Base-by-base conservation (phyloP, 2,797 vertebrate species). In the Cossypha dichroa region DNA sequence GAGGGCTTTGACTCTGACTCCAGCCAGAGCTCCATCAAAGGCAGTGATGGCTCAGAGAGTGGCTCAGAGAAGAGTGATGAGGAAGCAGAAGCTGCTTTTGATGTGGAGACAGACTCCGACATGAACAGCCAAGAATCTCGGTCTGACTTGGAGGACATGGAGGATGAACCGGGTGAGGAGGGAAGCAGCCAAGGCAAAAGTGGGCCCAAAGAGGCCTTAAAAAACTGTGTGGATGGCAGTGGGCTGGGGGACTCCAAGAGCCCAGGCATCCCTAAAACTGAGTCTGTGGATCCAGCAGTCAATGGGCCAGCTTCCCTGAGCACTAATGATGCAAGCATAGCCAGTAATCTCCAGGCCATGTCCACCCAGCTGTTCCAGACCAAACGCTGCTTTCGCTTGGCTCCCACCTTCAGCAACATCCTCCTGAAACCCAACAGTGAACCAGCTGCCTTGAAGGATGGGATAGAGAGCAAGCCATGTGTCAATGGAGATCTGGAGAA, bases 101-200 rank as follows among this genome's bases (percentile, higher is more conserved):
- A 99, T 28, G 98, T 99, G 3, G 99, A 99, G 97, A 99, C 99
- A 0, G 99, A 99, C 96, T 99, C 99, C 0, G 99, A 99, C 95
- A 99, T 99, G 99, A 99, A 99, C 97, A 99, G 99, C 97, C 99
- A 99, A 91, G 99, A 99, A 92, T 99, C 99, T 5, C 99, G 99
- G 6, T 99, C 99, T 0, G 99, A 99, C 94, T 93, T 99, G 84
- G 99, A 99, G 94, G 99, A 99, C 95, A 99, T 99, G 12, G 99
- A 99, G 58, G 99, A 99, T 2, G 96, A 98, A 12, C 95, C 97
- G 3, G 20, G 98, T 88, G 48, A 98, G 52, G 93, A 95, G 9
- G 93, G 96, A 38, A 72, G 83, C 2, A 48, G 91, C 73, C 82
- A 85, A 95, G 56, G 48, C 58, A 96, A 69, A 82, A 84, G 81